Percentiles rank a stretch among this genome's conserved stretches.
Evolutionary conservation across 2,113 vertebrate genomes (phyloP).

Genomic region (Cephalopterus ornatus): DNA sequence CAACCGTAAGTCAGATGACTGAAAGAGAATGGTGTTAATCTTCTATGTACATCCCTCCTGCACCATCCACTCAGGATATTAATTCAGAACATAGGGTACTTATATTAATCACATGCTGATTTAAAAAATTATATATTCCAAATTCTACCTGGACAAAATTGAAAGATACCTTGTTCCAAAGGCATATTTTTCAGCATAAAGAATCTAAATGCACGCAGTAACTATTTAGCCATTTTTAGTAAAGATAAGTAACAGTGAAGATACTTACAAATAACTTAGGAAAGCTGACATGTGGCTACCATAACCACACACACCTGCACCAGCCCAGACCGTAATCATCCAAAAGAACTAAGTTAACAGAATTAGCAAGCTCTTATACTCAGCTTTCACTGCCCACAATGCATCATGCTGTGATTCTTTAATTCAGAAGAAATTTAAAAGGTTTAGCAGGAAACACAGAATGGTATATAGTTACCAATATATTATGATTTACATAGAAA

Average conservation of each 20-base stretch:
- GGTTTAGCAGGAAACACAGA: background rate
- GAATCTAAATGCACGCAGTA: background rate
- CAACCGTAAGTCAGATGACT: background rate
- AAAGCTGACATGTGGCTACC: background rate
- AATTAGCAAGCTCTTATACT: background rate
- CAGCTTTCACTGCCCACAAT: background rate
- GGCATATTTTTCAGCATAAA: background rate
- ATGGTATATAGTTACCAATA: background rate
- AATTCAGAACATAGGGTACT: background rate
- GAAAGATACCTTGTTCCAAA: background rate
- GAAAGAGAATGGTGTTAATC: background rate
- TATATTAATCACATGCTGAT: background rate
- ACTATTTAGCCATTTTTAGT: background rate
- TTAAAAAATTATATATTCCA: background rate
- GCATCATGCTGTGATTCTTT: background rate
- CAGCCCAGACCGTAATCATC: background rate
- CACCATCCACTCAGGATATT: background rate
- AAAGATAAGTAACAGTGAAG: background rate
- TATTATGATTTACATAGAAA: background rate
- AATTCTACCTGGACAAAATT: background rate
- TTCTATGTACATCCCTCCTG: background rate
- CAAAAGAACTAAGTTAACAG: background rate
- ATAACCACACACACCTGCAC: background rate
- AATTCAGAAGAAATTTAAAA: background rate
- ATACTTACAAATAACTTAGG: background rate